These are phyloP conservation scores for Prionailurus viverrinus DNA, from an alignment of 2,113 vertebrate species.

Conservation along the genomic window DNA sequence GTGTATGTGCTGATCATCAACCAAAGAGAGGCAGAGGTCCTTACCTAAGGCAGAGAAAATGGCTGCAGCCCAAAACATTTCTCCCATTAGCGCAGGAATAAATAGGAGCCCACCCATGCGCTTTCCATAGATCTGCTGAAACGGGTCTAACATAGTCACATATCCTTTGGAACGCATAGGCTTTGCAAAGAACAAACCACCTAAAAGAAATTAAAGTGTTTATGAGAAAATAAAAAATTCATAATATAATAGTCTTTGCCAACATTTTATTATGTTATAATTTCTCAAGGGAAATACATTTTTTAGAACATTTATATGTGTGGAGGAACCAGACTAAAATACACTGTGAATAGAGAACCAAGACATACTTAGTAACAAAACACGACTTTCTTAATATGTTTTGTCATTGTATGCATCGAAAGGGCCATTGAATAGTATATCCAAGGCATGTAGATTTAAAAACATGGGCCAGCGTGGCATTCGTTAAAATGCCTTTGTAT, in stretches of 20 bases:
- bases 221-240: neutral
- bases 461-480: neutral
- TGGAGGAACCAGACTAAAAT: neutral
- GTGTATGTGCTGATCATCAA: neutral
- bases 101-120: constrained; percentile 98
- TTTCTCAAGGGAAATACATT: neutral
- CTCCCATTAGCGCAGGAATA: constrained; percentile 97
- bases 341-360: neutral
- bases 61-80: constrained; percentile 99
- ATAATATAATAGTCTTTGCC: neutral
- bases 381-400: neutral
- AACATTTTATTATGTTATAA: neutral
- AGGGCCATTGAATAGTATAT: neutral
- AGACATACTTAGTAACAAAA: constrained; percentile 12
- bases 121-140: constrained; percentile 97
- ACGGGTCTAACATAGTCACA: constrained; percentile 98
- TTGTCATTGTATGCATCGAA: neutral
- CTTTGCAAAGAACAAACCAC: constrained; percentile 98
- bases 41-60: constrained; percentile 98
- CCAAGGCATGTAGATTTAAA: neutral
- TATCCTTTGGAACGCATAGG: constrained; percentile 98
- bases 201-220: constrained; percentile 84
- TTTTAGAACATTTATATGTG: neutral
- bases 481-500: neutral
- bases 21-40: constrained; percentile 14